Base-by-base conservation (phyloP, 2,113 vertebrate species). In the Pandion haliaetus region DNA sequence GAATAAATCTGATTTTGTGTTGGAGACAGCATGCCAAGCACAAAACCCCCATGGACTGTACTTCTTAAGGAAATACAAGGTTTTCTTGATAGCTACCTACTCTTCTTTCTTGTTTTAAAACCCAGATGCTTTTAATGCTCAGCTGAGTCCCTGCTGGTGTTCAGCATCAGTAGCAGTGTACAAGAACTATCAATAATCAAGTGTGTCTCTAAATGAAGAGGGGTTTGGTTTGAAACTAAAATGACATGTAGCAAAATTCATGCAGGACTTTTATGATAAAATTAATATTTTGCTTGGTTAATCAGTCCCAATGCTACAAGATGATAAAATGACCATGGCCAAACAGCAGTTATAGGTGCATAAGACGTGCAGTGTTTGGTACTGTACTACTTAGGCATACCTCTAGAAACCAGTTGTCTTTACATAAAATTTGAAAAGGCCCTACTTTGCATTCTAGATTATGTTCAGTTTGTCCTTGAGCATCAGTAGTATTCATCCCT, bases 321-420 rank as follows among this genome's bases (percentile, higher is more conserved):
- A 14, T 2, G 15, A 59, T 78, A 63, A 57, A 55, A 88, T 61
- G 14, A 9, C 19, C 7, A 3, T 23, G 12, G 62, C 20, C 14
- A 77, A 65, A 65, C 5, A 25, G 26, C 47, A 62, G 19, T 57
- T 72, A 36, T 1, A 78, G 74, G 12, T 1, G 0, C 3, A 0
- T 65, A 78, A 59, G 61, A 28, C 67, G 12, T 9, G 12, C 40
- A 31, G 17, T 32, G 6, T 34, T 77, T 79, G 16, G 18, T 58
- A 14, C 49, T 20, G 24, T 81, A 61, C 15, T 81, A 17, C 36
- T 82, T 50, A 32, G 32, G 31, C 18, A 40, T 45, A 55, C 9
- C 65, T 81, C 45, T 29, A 91, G 38, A 92, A 71, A 84, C 31
- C 25, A 47, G 12, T 61, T 78, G 20, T 61, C 73, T 67, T 92